phyloP scores from a whole-genome alignment of 2,797 vertebrate genomes.

The Chaetophractus vellerosus region DNA sequence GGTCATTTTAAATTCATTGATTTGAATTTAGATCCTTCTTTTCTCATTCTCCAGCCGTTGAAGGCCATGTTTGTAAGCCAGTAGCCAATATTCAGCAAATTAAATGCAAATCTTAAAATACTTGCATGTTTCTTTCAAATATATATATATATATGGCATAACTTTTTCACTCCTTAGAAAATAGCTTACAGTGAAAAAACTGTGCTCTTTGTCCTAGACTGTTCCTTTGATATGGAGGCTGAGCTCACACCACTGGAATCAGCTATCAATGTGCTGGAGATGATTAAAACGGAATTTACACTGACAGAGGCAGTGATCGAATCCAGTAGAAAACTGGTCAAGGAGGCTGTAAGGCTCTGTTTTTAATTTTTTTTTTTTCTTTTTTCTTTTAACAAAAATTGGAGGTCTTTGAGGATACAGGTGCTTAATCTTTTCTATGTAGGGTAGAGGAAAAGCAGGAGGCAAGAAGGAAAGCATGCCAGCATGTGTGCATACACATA shows the following conservation, averaged over 20 bases:
- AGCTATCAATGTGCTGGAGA: constrained; percentile 88
- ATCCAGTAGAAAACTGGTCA: constrained; percentile 87
- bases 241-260: constrained; percentile 91
- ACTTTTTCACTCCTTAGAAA: constrained; percentile 41
- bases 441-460: not conserved
- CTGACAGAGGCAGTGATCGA: constrained; percentile 86
- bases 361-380: constrained; percentile 39
- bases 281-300: constrained; percentile 87
- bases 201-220: constrained; percentile 88
- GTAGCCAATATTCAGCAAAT: constrained; percentile 21
- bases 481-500: not conserved
- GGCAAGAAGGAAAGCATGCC: too few relatives aligned
- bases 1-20: constrained; percentile 1
- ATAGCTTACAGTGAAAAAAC: constrained; percentile 72
- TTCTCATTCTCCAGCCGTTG: not conserved
- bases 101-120: constrained; percentile 47
- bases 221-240: constrained; percentile 89
- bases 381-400: constrained; percentile 49
- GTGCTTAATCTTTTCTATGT: constrained; percentile 52
- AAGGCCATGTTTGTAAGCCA: constrained; percentile 13
- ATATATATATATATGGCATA: not conserved
- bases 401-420: constrained; percentile 39
- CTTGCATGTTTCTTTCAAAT: constrained; percentile 41
- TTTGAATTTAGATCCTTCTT: constrained; percentile 45
- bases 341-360: constrained; percentile 90